Evolutionary conservation across 1,140 invertebrate species (phyloP).

Genomic region (Polypedilum vanderplanki): DNA sequence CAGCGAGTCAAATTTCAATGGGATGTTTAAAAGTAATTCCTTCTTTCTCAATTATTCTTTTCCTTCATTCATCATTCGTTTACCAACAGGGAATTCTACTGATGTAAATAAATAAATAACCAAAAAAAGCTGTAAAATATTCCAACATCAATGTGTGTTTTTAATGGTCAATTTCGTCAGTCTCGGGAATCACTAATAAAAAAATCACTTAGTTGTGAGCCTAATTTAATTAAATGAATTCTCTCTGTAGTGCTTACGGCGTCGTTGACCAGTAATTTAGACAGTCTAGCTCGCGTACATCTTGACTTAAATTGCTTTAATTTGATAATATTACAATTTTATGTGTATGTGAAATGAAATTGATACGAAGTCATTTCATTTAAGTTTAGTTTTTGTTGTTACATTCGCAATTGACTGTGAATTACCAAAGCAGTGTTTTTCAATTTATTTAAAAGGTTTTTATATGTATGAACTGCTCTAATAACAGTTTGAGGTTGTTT

Average conservation of each 20-base stretch:
- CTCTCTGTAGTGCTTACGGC: neutral
- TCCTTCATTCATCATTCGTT: too few relatives aligned
- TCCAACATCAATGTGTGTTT: too few relatives aligned
- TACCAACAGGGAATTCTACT: too few relatives aligned
- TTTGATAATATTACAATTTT: constrained; percentile 25
- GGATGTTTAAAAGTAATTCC: too few relatives aligned
- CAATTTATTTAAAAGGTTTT: constrained; percentile 27
- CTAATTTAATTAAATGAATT: constrained; percentile 21
- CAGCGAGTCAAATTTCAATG: too few relatives aligned
- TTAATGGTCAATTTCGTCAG: neutral
- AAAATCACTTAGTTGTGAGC: constrained; percentile 18
- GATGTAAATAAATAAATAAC: too few relatives aligned
- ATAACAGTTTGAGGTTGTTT: neutral
- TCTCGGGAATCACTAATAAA: constrained; percentile 1
- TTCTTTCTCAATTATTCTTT: too few relatives aligned
- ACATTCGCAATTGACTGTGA: constrained; percentile 4
- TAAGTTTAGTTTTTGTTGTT: too few relatives aligned
- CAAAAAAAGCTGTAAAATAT: too few relatives aligned
- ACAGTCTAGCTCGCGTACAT: neutral
- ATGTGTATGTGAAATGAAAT: neutral
- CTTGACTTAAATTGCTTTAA: constrained; percentile 8
- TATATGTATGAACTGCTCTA: neutral
- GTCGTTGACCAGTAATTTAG: neutral
- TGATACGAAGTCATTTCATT: neutral
- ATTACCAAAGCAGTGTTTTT: neutral